phyloP scores from a whole-genome alignment of 1,140 invertebrate genomes.

The Caenorhabditis tropicalis region DNA sequence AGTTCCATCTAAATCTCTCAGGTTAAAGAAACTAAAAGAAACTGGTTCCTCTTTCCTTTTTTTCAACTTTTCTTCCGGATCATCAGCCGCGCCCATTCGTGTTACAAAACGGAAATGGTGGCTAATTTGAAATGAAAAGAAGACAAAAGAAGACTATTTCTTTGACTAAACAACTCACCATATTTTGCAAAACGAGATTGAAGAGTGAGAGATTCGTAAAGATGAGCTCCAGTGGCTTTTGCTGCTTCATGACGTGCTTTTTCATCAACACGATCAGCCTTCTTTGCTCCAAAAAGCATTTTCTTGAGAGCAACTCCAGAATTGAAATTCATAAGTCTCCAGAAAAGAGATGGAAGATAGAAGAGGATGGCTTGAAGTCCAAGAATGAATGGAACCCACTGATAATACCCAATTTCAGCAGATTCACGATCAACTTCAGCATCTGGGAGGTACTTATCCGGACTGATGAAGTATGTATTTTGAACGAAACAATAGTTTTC shows the following conservation, averaged over 20 bases:
- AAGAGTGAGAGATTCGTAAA: slow-evolving; percentile 64
- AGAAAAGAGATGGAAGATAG: slow-evolving; percentile 74
- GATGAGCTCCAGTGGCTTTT: slow-evolving; percentile 69
- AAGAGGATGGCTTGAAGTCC: slow-evolving; percentile 75
- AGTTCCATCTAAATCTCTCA: not conserved
- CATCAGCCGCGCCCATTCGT: not conserved
- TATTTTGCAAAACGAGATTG: slow-evolving; percentile 60
- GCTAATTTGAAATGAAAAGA: slow-evolving; percentile 41
- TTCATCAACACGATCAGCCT: slow-evolving; percentile 22
- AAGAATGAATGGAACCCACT: slow-evolving; percentile 74
- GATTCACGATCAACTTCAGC: slow-evolving; percentile 63
- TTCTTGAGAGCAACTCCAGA: slow-evolving; percentile 60
- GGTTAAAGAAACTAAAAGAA: not conserved
- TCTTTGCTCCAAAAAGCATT: not conserved
- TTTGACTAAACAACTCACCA: slow-evolving; percentile 16
- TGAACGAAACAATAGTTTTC: slow-evolving; percentile 72
- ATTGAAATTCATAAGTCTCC: slow-evolving; percentile 73
- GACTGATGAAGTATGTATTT: slow-evolving; percentile 69
- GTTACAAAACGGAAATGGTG: slow-evolving; percentile 15
- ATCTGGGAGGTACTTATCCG: slow-evolving; percentile 68
- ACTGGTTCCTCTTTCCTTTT: not conserved
- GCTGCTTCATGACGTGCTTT: slow-evolving; percentile 1
- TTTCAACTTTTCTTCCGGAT: not conserved
- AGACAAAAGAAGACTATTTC: not conserved
- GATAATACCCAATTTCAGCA: slow-evolving; percentile 73